Percentiles rank a stretch among this genome's conserved stretches.
Conservation (phyloP, 2,113 vertebrate species). For the Nestor notabilis region DNA sequence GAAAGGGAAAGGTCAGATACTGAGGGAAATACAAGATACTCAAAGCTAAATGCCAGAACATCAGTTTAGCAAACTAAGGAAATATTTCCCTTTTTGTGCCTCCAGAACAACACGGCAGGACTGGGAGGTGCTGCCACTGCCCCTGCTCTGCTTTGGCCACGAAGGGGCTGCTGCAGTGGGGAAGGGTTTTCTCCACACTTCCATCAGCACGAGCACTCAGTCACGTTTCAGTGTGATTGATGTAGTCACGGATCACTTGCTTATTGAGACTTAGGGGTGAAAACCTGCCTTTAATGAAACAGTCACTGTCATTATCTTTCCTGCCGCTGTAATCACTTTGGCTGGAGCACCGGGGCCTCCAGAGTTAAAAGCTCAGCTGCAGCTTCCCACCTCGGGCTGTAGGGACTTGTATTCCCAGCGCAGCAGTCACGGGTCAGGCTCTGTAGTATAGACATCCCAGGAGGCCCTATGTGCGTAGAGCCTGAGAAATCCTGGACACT, state of each 20-base stretch:
- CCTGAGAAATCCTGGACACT: constrained; percentile 17
- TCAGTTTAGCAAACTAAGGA: constrained; percentile 24
- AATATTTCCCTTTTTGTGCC: not conserved
- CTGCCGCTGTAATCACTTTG: not conserved
- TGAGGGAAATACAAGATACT: constrained; percentile 35
- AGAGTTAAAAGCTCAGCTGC: not conserved
- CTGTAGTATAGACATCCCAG: not conserved
- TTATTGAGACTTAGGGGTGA: not conserved
- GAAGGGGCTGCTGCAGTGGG: not conserved
- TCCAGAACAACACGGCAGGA: rapidly evolving
- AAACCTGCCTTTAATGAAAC: not conserved
- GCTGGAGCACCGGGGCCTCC: not conserved
- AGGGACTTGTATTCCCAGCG: not conserved
- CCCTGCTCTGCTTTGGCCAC: not conserved
- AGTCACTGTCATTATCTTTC: rapidly evolving
- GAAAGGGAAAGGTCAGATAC: constrained; percentile 49
- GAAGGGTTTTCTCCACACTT: not conserved
- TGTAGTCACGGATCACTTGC: not conserved
- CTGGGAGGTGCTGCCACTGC: not conserved
- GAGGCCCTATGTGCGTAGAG: not conserved
- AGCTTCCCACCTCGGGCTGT: not conserved
- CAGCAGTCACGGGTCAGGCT: not conserved
- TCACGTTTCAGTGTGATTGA: rapidly evolving
- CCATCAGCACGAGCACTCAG: not conserved
- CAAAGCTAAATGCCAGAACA: constrained; percentile 68